These are phyloP conservation scores for Anoplophora glabripennis DNA, from an alignment of 1,140 invertebrate genomes.

Conservation along the genomic window DNA sequence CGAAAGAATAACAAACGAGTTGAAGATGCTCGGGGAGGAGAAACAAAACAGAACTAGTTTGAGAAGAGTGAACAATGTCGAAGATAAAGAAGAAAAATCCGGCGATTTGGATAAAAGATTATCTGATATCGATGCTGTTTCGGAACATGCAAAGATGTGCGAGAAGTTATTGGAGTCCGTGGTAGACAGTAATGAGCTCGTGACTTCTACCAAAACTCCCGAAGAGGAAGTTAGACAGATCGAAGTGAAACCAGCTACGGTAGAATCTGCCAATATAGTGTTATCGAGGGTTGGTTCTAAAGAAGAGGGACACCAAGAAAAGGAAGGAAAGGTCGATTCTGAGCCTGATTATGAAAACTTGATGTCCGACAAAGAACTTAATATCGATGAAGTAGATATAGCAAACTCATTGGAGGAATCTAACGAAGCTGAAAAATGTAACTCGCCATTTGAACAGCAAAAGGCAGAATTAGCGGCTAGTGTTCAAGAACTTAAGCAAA, in stretches of 20 bases:
- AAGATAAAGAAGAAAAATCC: constrained; percentile 9
- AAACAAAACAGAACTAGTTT: constrained; percentile 9
- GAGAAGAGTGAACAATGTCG: not conserved
- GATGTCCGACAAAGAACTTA: constrained; percentile 32
- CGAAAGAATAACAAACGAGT: constrained; percentile 55
- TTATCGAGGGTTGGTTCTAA: constrained; percentile 35
- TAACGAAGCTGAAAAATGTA: constrained; percentile 21
- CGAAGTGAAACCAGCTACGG: constrained; percentile 25
- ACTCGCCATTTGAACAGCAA: constrained; percentile 40
- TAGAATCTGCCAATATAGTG: constrained; percentile 28
- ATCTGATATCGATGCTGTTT: constrained; percentile 48
- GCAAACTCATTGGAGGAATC: not conserved
- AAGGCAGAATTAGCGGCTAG: constrained; percentile 38
- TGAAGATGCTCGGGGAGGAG: constrained; percentile 51
- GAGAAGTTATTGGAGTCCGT: constrained; percentile 50
- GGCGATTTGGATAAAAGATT: constrained; percentile 22
- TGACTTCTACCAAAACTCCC: constrained; percentile 25
- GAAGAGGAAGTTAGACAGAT: constrained; percentile 37
- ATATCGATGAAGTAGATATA: constrained; percentile 13
- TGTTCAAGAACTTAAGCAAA: constrained; percentile 41
- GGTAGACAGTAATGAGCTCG: constrained; percentile 39
- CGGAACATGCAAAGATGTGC: constrained; percentile 50
- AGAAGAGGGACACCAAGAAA: constrained; percentile 15
- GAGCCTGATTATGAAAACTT: constrained; percentile 48
- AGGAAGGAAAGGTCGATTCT: constrained; percentile 24